These are phyloP conservation scores for Synergus japonicus DNA, from an alignment of 2,888 invertebrate genomes.

Conservation along the genomic window DNA sequence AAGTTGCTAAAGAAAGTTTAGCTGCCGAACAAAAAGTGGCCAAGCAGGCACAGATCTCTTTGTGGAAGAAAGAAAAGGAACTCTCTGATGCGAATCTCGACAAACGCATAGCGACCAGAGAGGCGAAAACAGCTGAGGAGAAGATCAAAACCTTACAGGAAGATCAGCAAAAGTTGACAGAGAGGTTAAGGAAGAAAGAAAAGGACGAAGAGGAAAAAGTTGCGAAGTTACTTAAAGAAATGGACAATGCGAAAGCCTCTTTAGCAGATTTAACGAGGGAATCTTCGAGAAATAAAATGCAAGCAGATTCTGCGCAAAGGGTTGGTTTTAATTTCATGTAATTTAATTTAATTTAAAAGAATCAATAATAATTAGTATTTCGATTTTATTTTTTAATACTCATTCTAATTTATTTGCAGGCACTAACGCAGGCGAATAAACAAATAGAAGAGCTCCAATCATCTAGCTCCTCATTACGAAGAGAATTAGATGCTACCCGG, in stretches of 20 bases:
- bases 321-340: slow-evolving; percentile 49
- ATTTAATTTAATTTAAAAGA: slow-evolving; percentile 6
- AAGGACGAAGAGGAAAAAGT: slow-evolving; percentile 79
- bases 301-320: slow-evolving; percentile 74
- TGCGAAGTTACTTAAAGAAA: slow-evolving; percentile 70
- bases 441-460: slow-evolving; percentile 73
- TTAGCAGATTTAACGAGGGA: slow-evolving; percentile 68
- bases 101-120: slow-evolving; percentile 81
- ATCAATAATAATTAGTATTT: slow-evolving; percentile 10
- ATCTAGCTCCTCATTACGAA: slow-evolving; percentile 68
- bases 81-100: slow-evolving; percentile 82
- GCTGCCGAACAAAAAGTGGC: slow-evolving; percentile 84
- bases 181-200: slow-evolving; percentile 70
- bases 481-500: slow-evolving; percentile 71
- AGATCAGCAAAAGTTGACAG: slow-evolving; percentile 79
- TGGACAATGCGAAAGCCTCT: slow-evolving; percentile 68
- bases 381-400: slow-evolving; percentile 25
- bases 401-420: slow-evolving; percentile 53
- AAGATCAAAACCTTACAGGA: slow-evolving; percentile 79
- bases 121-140: slow-evolving; percentile 81
- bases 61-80: slow-evolving; percentile 87
- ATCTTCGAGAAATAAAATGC: slow-evolving; percentile 70
- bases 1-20: slow-evolving; percentile 80
- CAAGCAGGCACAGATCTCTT: slow-evolving; percentile 83
- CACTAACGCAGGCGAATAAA: slow-evolving; percentile 71